These are phyloP conservation scores for Amazonetta brasiliensis DNA, from an alignment of 2,797 vertebrate species.

Conservation along the genomic window DNA sequence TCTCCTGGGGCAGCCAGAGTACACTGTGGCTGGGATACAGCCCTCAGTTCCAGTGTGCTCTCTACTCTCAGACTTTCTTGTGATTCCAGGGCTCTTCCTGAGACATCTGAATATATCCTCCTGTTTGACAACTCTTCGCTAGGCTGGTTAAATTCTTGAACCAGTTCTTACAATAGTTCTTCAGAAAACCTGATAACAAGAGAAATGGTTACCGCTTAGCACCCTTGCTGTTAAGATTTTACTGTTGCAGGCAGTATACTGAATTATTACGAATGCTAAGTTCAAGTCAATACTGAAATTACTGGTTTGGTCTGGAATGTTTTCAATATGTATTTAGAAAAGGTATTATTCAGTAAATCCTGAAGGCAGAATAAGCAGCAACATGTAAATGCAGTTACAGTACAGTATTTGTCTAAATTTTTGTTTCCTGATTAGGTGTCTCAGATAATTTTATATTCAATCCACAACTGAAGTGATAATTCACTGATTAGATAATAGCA, in stretches of 20 bases:
- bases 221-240: background rate
- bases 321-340: background rate
- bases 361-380: constrained; percentile 16
- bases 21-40: fast-evolving
- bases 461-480: background rate
- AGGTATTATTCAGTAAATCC: background rate
- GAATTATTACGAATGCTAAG: background rate
- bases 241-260: background rate
- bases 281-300: background rate
- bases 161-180: background rate
- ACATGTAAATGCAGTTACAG: constrained; percentile 11
- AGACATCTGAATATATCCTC: background rate
- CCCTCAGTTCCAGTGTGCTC: background rate
- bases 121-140: background rate
- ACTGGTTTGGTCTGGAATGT: background rate
- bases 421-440: constrained; percentile 19
- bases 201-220: background rate
- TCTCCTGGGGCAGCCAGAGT: background rate
- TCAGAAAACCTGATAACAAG: background rate
- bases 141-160: background rate
- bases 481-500: constrained; percentile 35
- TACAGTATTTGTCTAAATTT: constrained; percentile 2
- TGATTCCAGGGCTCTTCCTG: background rate
- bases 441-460: constrained; percentile 3
- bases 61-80: background rate